Evolutionary conservation across 2,113 vertebrate species (phyloP).

Genomic region (Loxodonta africana): DNA sequence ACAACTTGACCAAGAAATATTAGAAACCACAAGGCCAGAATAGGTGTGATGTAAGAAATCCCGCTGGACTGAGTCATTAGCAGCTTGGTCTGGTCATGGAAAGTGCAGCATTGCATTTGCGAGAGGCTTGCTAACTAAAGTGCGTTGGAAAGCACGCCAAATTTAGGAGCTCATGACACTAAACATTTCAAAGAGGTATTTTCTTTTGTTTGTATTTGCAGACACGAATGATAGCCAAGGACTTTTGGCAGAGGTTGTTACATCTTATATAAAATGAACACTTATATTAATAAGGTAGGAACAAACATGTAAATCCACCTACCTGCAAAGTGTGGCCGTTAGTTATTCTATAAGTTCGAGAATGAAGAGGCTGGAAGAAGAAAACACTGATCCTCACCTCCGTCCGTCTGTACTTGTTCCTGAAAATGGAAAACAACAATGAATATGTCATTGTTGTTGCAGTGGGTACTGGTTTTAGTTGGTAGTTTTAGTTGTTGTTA

Average conservation of each 20-base stretch:
- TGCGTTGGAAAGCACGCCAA: accelerated
- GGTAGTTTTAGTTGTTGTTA: no score
- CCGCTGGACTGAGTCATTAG: no score
- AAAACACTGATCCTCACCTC: accelerated
- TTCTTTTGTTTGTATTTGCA: not conserved
- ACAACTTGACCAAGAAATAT: not conserved
- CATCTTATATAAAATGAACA: not conserved
- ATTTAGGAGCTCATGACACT: accelerated
- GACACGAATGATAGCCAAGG: no score
- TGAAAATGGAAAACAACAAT: not conserved
- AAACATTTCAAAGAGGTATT: accelerated
- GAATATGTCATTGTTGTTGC: no score
- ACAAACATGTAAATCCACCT: not conserved
- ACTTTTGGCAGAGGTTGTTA: not conserved
- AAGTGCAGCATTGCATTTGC: accelerated
- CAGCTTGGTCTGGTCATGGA: accelerated
- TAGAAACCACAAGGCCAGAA: not conserved
- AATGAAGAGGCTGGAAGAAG: not conserved
- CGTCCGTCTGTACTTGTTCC: not conserved
- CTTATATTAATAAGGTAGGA: not conserved
- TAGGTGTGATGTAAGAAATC: accelerated
- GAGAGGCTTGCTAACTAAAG: not conserved
- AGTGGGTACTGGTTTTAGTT: no score
- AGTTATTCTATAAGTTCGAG: not conserved
- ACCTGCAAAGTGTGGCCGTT: accelerated